phyloP scores from a whole-genome alignment of 2,797 vertebrate genomes.

The Platalea minor region DNA sequence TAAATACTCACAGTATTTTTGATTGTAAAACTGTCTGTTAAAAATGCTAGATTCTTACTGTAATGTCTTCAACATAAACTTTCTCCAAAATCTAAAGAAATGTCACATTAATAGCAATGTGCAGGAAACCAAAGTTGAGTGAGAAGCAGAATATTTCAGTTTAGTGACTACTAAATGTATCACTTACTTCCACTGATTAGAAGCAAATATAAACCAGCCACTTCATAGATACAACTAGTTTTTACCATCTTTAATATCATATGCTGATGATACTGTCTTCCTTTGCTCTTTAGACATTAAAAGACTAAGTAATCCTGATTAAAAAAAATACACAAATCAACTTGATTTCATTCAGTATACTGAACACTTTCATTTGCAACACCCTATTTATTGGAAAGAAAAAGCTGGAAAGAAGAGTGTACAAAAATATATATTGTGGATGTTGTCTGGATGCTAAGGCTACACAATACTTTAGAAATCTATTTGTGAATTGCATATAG shows the following conservation, averaged over 20 bases:
- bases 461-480: neutral
- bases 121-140: neutral
- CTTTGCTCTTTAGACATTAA: neutral
- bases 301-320: neutral
- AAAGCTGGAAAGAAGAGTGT: neutral
- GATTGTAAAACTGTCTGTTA: neutral
- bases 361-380: neutral
- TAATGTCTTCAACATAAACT: neutral
- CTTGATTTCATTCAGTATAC: neutral
- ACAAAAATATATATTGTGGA: neutral
- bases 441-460: neutral
- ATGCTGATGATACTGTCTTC: neutral
- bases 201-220: neutral
- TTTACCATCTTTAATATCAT: neutral
- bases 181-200: neutral
- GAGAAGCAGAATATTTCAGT: neutral
- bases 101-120: neutral
- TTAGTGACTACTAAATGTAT: neutral
- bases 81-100: neutral
- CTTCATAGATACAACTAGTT: neutral
- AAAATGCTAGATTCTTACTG: neutral
- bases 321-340: neutral
- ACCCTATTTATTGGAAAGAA: neutral
- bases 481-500: neutral
- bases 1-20: neutral